A percentile compares a stretch with the other conserved stretches of the same genome.
These are phyloP conservation scores for Rugalucina vietnamica DNA, from an alignment of 2,888 invertebrate genomes.

Conservation along the genomic window DNA sequence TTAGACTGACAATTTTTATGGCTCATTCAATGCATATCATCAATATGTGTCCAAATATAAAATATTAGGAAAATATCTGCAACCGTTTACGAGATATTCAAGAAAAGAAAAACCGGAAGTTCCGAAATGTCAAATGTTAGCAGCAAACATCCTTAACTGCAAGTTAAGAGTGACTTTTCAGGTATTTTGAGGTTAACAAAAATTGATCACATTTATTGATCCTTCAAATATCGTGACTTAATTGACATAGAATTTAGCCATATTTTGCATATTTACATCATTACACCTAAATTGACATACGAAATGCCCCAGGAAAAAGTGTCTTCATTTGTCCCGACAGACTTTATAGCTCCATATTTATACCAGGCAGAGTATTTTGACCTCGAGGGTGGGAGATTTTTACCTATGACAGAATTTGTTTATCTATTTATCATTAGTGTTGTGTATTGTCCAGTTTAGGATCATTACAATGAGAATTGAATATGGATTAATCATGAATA, in stretches of 20 bases:
- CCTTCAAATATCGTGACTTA: slow-evolving; percentile 1
- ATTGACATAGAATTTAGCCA: not conserved
- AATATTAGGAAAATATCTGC: too few relatives aligned
- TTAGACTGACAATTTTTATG: too few relatives aligned
- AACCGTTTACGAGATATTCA: too few relatives aligned
- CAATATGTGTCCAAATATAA: too few relatives aligned
- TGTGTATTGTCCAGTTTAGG: not conserved
- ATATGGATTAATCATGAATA: slow-evolving; percentile 5
- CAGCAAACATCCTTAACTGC: too few relatives aligned
- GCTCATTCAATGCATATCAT: too few relatives aligned
- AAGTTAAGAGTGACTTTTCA: too few relatives aligned
- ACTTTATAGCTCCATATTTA: too few relatives aligned
- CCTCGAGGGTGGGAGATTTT: not conserved
- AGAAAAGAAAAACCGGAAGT: too few relatives aligned
- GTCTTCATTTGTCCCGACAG: not conserved
- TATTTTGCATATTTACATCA: not conserved
- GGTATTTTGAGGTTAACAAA: too few relatives aligned
- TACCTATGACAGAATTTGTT: not conserved
- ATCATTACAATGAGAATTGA: not conserved
- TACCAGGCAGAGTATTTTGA: not conserved
- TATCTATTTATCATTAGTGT: not conserved
- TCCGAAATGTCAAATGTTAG: too few relatives aligned
- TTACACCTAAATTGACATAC: not conserved
- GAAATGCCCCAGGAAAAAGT: not conserved
- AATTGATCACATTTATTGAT: not conserved